These are phyloP conservation scores for Mesorhabditis spiculigera DNA, from an alignment of 2,888 invertebrate species.

Conservation along the genomic window DNA sequence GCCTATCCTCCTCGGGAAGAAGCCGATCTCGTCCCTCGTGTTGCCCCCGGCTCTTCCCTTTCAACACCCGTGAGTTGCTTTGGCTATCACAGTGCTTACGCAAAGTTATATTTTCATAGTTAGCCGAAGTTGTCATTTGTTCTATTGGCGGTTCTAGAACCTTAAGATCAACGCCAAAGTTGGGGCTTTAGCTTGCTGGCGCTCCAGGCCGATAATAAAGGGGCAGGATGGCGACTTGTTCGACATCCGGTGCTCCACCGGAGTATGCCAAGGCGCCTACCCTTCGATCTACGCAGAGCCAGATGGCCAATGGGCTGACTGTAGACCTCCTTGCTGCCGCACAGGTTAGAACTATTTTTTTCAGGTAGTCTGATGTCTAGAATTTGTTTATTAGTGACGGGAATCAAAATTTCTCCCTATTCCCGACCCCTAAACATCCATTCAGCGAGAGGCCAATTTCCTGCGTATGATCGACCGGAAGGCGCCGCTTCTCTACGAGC, in stretches of 20 bases:
- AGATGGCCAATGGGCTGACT: conserved; percentile 44
- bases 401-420: background rate
- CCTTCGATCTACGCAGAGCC: conserved; percentile 50
- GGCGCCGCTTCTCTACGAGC: conserved; percentile 56
- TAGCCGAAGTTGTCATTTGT: too few relatives aligned
- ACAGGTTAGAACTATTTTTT: conserved; percentile 20
- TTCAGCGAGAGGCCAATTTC: conserved; percentile 58
- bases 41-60: too few relatives aligned
- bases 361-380: too few relatives aligned
- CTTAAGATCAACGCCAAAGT: too few relatives aligned
- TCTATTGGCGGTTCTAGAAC: too few relatives aligned
- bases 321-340: conserved; percentile 40
- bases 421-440: conserved; percentile 13
- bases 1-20: too few relatives aligned
- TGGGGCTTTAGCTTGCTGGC: too few relatives aligned
- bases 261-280: conserved; percentile 40
- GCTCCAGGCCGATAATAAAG: too few relatives aligned
- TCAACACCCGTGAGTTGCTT: too few relatives aligned
- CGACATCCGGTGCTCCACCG: conserved; percentile 22
- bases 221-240: background rate
- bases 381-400: conserved; percentile 17
- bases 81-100: too few relatives aligned
- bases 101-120: too few relatives aligned
- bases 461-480: conserved; percentile 58
- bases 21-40: too few relatives aligned